These are phyloP conservation scores for Echinarachnius parma DNA, from an alignment of 53 echinoderm and acorn worm species.

Conservation along the genomic window DNA sequence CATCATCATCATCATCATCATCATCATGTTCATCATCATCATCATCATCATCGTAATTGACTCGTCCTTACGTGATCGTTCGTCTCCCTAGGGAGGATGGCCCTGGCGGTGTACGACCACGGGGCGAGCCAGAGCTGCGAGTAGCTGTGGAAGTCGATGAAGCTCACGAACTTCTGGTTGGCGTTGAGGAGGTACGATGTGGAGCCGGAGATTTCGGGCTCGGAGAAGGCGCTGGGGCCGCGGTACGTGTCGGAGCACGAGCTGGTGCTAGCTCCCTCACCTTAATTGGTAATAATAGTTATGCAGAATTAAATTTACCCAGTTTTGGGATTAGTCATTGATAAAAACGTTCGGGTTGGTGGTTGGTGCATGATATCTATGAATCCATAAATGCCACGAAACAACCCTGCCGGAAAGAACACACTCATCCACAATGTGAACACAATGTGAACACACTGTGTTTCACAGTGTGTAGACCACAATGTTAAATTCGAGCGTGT, in stretches of 20 bases:
- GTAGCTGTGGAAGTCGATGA: constrained; percentile 77
- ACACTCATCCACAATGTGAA: too few relatives aligned
- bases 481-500: too few relatives aligned
- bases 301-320: too few relatives aligned
- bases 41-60: constrained; percentile 21
- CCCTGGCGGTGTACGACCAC: constrained; percentile 48
- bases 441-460: too few relatives aligned
- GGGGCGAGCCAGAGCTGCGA: constrained; percentile 68
- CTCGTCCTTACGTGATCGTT: constrained; percentile 55
- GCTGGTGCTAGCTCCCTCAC: constrained; percentile 49
- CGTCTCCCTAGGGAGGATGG: constrained; percentile 43
- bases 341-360: too few relatives aligned
- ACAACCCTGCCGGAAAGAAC: too few relatives aligned
- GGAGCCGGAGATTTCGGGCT: constrained; percentile 40
- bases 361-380: too few relatives aligned
- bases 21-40: constrained; percentile 11
- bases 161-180: constrained; percentile 33
- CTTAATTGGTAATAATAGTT: too few relatives aligned
- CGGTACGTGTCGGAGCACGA: constrained; percentile 61
- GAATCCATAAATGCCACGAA: too few relatives aligned
- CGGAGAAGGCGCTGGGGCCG: constrained; percentile 43
- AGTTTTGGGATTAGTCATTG: too few relatives aligned
- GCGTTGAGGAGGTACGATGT: constrained; percentile 33
- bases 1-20: constrained; percentile 31
- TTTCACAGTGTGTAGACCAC: too few relatives aligned